Conservation (phyloP, 2,888 invertebrate species). For the Limnephilus auricula region DNA sequence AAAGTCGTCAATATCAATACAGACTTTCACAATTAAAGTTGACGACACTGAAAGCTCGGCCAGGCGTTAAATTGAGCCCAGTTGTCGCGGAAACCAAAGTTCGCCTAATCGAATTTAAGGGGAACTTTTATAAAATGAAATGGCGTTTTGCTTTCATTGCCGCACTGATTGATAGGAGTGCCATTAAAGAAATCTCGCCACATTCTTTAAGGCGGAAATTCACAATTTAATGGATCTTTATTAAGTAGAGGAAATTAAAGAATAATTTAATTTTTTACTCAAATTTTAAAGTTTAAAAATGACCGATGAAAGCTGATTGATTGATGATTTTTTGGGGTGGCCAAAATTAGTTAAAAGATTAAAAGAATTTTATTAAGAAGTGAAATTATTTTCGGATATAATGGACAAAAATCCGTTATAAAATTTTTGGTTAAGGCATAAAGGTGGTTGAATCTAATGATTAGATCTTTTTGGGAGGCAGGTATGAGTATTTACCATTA, state of each 20-base stretch:
- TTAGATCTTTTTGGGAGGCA: too few relatives aligned
- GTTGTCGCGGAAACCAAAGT: conserved; percentile 51
- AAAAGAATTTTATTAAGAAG: too few relatives aligned
- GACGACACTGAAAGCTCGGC: neutral
- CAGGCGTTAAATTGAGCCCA: conserved; percentile 57
- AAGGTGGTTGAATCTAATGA: too few relatives aligned
- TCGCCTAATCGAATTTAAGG: conserved; percentile 56
- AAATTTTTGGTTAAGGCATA: too few relatives aligned
- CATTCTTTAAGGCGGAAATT: neutral
- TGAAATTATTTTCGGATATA: too few relatives aligned
- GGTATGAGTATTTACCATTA: too few relatives aligned
- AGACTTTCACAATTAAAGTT: neutral
- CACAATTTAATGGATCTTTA: neutral
- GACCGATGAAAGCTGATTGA: neutral
- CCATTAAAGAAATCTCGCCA: neutral
- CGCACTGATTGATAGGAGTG: neutral
- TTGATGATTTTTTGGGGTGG: neutral
- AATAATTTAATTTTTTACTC: neutral
- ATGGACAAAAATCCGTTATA: too few relatives aligned
- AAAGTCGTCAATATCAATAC: conserved; percentile 17
- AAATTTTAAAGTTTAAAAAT: neutral
- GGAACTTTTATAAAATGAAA: conserved; percentile 6
- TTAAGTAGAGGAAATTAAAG: neutral
- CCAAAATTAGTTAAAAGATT: neutral
- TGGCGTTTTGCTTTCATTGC: neutral